These are phyloP conservation scores for Rhingia rostrata DNA, from an alignment of 2,888 invertebrate genomes.

Conservation along the genomic window DNA sequence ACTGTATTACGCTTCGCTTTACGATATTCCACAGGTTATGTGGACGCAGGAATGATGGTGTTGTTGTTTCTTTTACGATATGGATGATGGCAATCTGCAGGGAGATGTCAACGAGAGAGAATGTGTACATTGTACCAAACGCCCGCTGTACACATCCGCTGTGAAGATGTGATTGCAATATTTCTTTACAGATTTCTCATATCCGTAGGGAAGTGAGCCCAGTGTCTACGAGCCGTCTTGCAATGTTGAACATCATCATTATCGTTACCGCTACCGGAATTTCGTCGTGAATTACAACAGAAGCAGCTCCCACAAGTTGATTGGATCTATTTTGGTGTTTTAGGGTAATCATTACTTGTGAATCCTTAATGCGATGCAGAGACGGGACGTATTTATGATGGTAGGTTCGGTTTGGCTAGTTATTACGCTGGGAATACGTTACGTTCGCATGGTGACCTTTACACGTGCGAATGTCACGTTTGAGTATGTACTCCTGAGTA, in stretches of 20 bases:
- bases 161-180: constrained; percentile 63
- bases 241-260: constrained; percentile 22
- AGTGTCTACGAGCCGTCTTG: background rate
- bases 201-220: constrained; percentile 51
- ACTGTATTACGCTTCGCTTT: constrained; percentile 48
- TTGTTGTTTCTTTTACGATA: constrained; percentile 38
- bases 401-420: no score
- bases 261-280: constrained; percentile 58
- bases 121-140: background rate
- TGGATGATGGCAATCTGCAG: constrained; percentile 33
- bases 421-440: no score
- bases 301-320: constrained; percentile 44
- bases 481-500: no score
- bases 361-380: no score
- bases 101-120: constrained; percentile 29
- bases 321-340: constrained; percentile 24
- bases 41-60: constrained; percentile 17
- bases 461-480: no score
- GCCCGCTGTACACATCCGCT: constrained; percentile 43
- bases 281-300: constrained; percentile 22
- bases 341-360: constrained; percentile 10
- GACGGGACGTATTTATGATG: no score
- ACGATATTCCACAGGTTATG: constrained; percentile 51
- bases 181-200: constrained; percentile 70
- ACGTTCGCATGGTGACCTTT: no score